Evolutionary conservation across 2,888 invertebrate genomes (phyloP).

Genomic region (Brachypalpus laphriformis): DNA sequence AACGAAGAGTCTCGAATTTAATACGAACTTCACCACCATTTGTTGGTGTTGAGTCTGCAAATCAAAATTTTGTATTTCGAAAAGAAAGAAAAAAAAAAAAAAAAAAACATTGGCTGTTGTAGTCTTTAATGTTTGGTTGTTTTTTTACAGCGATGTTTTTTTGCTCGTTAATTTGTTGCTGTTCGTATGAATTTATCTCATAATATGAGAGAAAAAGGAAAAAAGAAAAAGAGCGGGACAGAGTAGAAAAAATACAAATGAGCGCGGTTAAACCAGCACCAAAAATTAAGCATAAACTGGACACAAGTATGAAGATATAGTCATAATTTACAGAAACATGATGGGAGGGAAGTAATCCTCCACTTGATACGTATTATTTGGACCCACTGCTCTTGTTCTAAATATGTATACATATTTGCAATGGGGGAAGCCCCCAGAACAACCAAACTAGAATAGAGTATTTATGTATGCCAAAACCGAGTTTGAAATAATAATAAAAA

Average conservation of each 20-base stretch:
- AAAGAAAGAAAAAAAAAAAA: slow-evolving; percentile 67
- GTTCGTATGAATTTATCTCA: slow-evolving; percentile 26
- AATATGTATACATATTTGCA: neutral
- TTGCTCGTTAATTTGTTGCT: slow-evolving; percentile 16
- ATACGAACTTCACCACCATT: slow-evolving; percentile 85
- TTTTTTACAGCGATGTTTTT: slow-evolving; percentile 41
- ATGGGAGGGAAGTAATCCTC: slow-evolving; percentile 9
- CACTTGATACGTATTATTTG: slow-evolving; percentile 17
- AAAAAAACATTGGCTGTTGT: slow-evolving; percentile 74
- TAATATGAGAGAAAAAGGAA: slow-evolving; percentile 6
- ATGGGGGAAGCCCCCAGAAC: slow-evolving; percentile 12
- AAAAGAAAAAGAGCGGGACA: slow-evolving; percentile 55
- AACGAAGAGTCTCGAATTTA: slow-evolving; percentile 89
- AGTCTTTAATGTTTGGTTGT: slow-evolving; percentile 72
- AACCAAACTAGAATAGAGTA: slow-evolving; percentile 63
- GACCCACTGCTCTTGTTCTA: slow-evolving; percentile 44
- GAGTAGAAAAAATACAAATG: slow-evolving; percentile 44
- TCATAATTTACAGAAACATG: slow-evolving; percentile 10
- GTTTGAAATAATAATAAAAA: slow-evolving; percentile 23
- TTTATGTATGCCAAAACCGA: slow-evolving; percentile 59
- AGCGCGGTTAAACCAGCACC: slow-evolving; percentile 66
- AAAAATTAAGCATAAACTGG: slow-evolving; percentile 39
- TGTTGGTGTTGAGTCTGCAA: slow-evolving; percentile 78
- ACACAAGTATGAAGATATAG: slow-evolving; percentile 21
- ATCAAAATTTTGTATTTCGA: slow-evolving; percentile 75